Evolutionary conservation across 2,797 vertebrate species (phyloP).

Genomic region (Hypotaenidia okinawae): DNA sequence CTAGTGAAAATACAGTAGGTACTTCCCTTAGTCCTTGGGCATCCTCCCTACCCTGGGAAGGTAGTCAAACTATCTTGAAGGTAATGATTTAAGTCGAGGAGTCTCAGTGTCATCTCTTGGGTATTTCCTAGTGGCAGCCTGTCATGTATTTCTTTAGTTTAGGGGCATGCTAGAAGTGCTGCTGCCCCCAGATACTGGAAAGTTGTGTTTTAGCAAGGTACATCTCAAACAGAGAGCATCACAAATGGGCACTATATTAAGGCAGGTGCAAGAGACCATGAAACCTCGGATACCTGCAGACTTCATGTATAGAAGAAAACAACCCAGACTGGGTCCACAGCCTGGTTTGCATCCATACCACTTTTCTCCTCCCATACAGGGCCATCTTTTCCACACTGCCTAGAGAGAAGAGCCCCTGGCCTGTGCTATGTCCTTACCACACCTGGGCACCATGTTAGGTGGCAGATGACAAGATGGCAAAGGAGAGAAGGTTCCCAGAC

Average conservation of each 20-base stretch:
- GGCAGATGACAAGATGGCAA: neutral
- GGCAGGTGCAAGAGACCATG: neutral
- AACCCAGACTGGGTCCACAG: neutral
- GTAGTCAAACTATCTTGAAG: neutral
- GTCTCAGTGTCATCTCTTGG: no score
- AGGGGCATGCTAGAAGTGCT: neutral
- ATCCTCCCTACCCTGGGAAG: neutral
- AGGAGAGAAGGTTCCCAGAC: neutral
- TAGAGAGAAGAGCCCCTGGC: neutral
- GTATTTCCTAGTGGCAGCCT: neutral
- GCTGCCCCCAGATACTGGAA: neutral
- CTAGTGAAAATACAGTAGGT: neutral
- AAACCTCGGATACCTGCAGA: neutral
- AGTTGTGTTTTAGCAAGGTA: neutral
- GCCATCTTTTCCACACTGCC: neutral
- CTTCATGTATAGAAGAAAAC: neutral
- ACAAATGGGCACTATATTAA: neutral
- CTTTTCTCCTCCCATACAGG: neutral
- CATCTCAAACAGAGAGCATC: neutral
- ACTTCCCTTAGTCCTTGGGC: neutral
- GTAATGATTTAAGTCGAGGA: neutral
- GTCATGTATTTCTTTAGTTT: neutral
- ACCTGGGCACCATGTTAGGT: accelerated
- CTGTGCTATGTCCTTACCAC: neutral
- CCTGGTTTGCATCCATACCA: neutral